Evolutionary conservation across 2,113 vertebrate species (phyloP).

Genomic region (Menidia beryllina): DNA sequence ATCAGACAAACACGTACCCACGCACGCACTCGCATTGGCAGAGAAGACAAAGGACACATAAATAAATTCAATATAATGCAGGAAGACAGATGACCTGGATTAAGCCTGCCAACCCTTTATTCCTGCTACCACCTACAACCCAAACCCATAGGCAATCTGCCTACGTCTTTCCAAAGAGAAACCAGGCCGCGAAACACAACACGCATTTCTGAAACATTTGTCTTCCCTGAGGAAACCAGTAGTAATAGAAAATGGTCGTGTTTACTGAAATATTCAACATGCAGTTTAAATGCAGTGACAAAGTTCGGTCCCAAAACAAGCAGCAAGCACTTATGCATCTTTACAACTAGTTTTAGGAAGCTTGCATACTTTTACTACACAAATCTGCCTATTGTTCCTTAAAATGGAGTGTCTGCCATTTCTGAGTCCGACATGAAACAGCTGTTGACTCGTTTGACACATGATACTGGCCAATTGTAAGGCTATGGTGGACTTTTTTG

Average conservation of each 20-base stretch:
- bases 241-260: not conserved
- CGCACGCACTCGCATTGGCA: not conserved
- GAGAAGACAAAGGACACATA: constrained; percentile 35
- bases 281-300: not conserved
- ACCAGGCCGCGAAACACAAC: constrained; percentile 10
- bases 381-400: not conserved
- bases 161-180: constrained; percentile 9
- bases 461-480: too few relatives aligned
- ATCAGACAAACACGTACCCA: constrained; percentile 6
- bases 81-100: constrained; percentile 70
- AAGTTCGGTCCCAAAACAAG: too few relatives aligned
- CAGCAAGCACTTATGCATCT: not conserved
- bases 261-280: not conserved
- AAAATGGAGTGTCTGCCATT: not conserved
- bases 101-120: constrained; percentile 52
- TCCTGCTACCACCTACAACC: constrained; percentile 47
- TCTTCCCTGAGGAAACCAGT: not conserved
- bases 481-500: too few relatives aligned
- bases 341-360: not conserved
- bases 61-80: constrained; percentile 48
- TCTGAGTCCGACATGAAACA: not conserved
- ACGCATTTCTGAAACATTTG: not conserved
- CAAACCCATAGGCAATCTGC: constrained; percentile 40
- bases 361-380: not conserved
- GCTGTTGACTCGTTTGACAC: not conserved